Percentiles rank a stretch among this genome's conserved stretches.
These are phyloP conservation scores for Spisula subtruncata DNA, from an alignment of 2,888 invertebrate genomes.

Conservation along the genomic window DNA sequence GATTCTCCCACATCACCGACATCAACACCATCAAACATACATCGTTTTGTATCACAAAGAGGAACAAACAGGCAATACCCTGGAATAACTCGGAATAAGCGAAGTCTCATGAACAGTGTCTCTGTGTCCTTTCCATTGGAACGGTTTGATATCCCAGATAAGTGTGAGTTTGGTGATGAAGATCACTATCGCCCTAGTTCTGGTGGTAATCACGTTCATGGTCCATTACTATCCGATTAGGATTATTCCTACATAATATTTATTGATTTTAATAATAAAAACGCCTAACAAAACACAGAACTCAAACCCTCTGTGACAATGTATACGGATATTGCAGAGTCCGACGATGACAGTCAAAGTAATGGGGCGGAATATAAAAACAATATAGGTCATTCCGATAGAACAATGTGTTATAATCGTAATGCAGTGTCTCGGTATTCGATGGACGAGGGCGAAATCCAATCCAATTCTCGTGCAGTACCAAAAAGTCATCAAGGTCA, in stretches of 20 bases:
- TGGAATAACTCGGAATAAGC: not conserved
- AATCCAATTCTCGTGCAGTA: slow-evolving; percentile 13
- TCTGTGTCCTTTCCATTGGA: slow-evolving; percentile 44
- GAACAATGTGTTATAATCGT: not conserved
- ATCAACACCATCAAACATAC: slow-evolving; percentile 37
- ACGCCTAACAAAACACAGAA: slow-evolving; percentile 59
- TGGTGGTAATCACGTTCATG: slow-evolving; percentile 27
- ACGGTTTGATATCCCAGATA: not conserved
- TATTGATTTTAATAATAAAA: slow-evolving; percentile 91
- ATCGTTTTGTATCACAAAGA: slow-evolving; percentile 30
- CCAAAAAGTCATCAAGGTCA: slow-evolving; percentile 18
- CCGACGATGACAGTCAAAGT: slow-evolving; percentile 30
- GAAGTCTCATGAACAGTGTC: slow-evolving; percentile 26
- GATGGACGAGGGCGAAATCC: slow-evolving; percentile 33
- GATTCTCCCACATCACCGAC: slow-evolving; percentile 88
- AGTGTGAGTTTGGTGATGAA: not conserved
- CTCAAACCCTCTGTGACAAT: slow-evolving; percentile 79
- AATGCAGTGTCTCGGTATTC: slow-evolving; percentile 11
- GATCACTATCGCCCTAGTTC: slow-evolving; percentile 18
- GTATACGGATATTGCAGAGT: slow-evolving; percentile 89
- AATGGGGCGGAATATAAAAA: not conserved
- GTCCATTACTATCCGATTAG: slow-evolving; percentile 46
- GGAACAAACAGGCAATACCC: slow-evolving; percentile 18
- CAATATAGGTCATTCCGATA: slow-evolving; percentile 15
- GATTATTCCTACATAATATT: slow-evolving; percentile 95